phyloP scores from a whole-genome alignment of 2,888 invertebrate genomes.

The Diaprepes abbreviatus region DNA sequence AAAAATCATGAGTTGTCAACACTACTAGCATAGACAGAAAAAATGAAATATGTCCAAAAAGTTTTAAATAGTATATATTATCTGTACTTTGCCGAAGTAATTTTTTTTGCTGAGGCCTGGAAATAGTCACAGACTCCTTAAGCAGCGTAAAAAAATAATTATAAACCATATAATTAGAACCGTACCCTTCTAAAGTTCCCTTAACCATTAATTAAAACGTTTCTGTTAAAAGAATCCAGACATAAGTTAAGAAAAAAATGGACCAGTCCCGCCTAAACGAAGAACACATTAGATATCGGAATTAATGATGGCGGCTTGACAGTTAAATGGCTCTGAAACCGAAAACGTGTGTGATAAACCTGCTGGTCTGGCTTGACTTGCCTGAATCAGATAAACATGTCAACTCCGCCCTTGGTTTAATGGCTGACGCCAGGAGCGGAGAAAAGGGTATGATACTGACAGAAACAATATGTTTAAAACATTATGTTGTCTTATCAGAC shows the following conservation, averaged over 20 bases:
- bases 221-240: constrained; percentile 8
- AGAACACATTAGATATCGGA: constrained; percentile 58
- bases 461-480: neutral
- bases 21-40: too few species aligned
- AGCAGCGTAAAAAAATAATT: neutral
- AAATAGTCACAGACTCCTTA: neutral
- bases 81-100: too few species aligned
- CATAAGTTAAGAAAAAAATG: constrained; percentile 25
- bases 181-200: neutral
- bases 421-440: constrained; percentile 38
- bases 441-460: constrained; percentile 3
- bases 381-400: constrained; percentile 67
- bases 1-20: too few species aligned
- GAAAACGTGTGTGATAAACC: constrained; percentile 63
- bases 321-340: constrained; percentile 62
- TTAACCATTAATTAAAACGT: constrained; percentile 23
- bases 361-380: constrained; percentile 23
- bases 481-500: neutral
- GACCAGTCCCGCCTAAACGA: constrained; percentile 19
- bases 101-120: too few species aligned
- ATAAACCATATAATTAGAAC: neutral
- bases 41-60: too few species aligned
- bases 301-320: constrained; percentile 63
- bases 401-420: constrained; percentile 64
- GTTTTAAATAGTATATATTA: too few species aligned